A percentile compares a stretch with the other conserved stretches of the same genome.
These are phyloP conservation scores for Chrosomus eos DNA, from an alignment of 2,797 vertebrate species.

Conservation along the genomic window DNA sequence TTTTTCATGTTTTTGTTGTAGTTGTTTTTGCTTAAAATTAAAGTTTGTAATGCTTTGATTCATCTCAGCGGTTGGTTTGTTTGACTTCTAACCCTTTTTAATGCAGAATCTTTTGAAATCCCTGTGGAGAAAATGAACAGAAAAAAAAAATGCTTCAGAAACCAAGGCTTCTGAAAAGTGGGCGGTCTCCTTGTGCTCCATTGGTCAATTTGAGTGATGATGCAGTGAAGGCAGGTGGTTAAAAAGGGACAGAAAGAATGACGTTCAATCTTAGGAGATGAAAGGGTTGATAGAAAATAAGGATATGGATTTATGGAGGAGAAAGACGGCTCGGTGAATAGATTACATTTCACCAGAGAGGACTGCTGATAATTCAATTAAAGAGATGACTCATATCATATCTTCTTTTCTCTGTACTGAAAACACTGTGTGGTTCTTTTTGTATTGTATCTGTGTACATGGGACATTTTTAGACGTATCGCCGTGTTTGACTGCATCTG, in stretches of 20 bases:
- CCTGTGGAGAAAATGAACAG: not conserved
- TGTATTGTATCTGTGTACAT: constrained; percentile 13
- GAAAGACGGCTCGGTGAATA: constrained; percentile 41
- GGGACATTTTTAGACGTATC: not conserved
- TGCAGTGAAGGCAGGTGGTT: constrained; percentile 29
- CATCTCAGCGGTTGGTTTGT: not conserved
- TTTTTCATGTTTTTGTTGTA: too few relatives aligned
- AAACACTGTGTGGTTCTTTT: constrained; percentile 1
- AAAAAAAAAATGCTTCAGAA: not conserved
- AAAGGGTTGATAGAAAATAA: constrained; percentile 12
- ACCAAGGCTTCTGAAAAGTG: not conserved
- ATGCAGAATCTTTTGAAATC: not conserved
- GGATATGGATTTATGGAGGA: constrained; percentile 21
- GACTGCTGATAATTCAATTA: constrained; percentile 70
- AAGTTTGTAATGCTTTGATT: too few relatives aligned
- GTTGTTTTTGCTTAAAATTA: not conserved
- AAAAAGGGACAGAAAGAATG: constrained; percentile 36
- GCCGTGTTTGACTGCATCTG: constrained; percentile 50
- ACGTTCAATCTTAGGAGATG: constrained; percentile 43
- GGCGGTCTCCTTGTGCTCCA: not conserved
- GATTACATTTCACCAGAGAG: constrained; percentile 61
- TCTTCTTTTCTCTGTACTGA: constrained; percentile 29
- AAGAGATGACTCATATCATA: constrained; percentile 70
- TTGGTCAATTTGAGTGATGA: constrained; percentile 24
- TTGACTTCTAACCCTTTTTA: not conserved